A percentile compares a stretch with the other conserved stretches of the same genome.
phyloP scores from a whole-genome alignment of 2,113 vertebrate genomes.

The Ascaphus truei region DNA sequence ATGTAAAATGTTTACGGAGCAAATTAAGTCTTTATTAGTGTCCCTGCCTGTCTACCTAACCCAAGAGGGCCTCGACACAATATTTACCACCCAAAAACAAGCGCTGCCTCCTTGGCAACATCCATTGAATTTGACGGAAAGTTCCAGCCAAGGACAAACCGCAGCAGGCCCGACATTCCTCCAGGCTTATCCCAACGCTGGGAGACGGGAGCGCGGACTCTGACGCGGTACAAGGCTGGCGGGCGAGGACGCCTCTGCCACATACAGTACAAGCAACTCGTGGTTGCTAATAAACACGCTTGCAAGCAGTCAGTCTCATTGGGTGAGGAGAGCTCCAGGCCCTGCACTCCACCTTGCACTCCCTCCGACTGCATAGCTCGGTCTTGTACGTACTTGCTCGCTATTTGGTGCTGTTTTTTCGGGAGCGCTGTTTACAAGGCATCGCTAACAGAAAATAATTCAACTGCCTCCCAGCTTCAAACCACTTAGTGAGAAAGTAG shows the following conservation, averaged over 20 bases:
- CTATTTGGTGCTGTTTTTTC: no score
- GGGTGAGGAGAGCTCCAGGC: background rate
- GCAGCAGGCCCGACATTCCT: background rate
- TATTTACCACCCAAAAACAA: no score
- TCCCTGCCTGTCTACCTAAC: no score
- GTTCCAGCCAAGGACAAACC: background rate
- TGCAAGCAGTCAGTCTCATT: background rate
- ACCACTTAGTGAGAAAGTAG: background rate
- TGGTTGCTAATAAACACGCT: constrained; percentile 5
- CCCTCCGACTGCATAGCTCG: background rate
- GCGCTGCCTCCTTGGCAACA: background rate
- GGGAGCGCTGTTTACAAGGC: no score
- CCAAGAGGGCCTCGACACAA: no score
- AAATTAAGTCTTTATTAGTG: no score
- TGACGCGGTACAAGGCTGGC: background rate
- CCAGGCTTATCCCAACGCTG: background rate
- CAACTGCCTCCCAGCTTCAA: background rate
- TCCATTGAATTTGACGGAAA: no score
- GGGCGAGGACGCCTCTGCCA: background rate
- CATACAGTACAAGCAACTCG: background rate
- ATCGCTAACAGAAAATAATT: background rate
- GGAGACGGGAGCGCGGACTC: no score
- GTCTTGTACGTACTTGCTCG: constrained; percentile 5
- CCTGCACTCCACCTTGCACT: background rate
- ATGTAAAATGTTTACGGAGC: no score